Evolutionary conservation across 2,113 vertebrate species (phyloP), one percentile per base, ranked within the genome.

Genomic region (Pyxicephalus adspersus): DNA sequence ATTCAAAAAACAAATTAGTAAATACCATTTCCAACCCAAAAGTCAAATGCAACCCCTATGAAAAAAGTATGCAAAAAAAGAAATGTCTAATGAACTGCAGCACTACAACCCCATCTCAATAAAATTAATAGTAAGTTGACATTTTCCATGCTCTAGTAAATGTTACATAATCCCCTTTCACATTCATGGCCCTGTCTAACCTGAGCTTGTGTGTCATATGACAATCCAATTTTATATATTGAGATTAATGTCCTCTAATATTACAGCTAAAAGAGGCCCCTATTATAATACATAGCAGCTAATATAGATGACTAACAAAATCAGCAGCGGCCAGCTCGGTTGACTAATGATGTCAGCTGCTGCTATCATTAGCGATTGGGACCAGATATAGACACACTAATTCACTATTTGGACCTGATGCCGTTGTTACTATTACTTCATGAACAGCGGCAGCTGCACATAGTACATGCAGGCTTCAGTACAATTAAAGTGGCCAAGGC

Each of bases 281-380:
- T 20, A 22, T 25, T 55, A 52, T 55, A 55, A 72, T 26, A 29
- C 51, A 72, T 25, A 52, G 51, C 68, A n/a, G 25, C 51, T 26
- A 55, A 26, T 11, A 25, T 15, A 55, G 68, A 72, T 55, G 26
- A 72, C 68, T 29, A 72, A 31, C 45, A 72, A 61, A 29, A 72
- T 29, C 67, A 28, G 68, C 51, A 29, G 51, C 25, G 29, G 68
- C 50, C 50, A 28, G 20, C 50, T 20, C 51, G 15, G 22, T 55
- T 28, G 8, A 52, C 68, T 55, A 72, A 72, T n/a, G 68, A 20
- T 5, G 51, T 55, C 68, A 72, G 51, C 23, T n/a, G 51, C 51
- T 29, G 23, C 51, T 54, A 52, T n/a, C 51, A 55, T 55, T 55
- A 29, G 25, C 8, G 31, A 34, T 65, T 65, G 28, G 31, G 64